Conservation (phyloP, 2,113 vertebrate species). For the Notechis scutatus region DNA sequence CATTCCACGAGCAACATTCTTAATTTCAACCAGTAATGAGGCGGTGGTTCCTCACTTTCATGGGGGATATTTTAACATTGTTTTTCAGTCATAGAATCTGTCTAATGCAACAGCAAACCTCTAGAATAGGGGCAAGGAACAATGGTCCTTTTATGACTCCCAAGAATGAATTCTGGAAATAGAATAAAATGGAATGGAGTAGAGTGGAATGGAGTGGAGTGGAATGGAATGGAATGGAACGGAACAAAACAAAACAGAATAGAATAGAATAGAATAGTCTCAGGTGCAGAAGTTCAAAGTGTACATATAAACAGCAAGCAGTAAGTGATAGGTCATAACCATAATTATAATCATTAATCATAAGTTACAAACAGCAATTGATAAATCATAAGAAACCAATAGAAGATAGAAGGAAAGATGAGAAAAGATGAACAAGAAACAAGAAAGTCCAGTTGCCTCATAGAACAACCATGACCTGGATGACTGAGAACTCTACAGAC, state of each 20-base stretch:
- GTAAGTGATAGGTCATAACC: background rate
- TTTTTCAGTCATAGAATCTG: background rate
- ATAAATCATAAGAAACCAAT: background rate
- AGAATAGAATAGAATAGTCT: background rate
- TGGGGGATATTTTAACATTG: background rate
- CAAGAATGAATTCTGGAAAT: background rate
- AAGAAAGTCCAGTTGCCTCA: too few species aligned
- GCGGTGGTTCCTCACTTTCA: background rate
- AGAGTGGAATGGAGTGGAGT: rapidly evolving
- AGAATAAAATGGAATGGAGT: background rate
- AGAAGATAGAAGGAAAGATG: background rate
- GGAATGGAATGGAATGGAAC: too few species aligned
- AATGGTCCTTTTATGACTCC: background rate
- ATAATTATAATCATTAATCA: background rate
- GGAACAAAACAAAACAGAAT: too few species aligned
- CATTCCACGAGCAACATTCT: background rate
- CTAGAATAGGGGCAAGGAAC: background rate
- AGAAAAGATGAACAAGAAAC: background rate
- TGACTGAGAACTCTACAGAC: too few species aligned
- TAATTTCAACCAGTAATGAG: background rate
- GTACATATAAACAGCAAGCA: background rate
- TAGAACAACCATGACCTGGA: too few species aligned
- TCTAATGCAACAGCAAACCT: background rate
- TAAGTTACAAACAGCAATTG: background rate
- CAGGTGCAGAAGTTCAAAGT: background rate